Conservation (phyloP, 2,888 invertebrate species). For the Lathronympha strigana region DNA sequence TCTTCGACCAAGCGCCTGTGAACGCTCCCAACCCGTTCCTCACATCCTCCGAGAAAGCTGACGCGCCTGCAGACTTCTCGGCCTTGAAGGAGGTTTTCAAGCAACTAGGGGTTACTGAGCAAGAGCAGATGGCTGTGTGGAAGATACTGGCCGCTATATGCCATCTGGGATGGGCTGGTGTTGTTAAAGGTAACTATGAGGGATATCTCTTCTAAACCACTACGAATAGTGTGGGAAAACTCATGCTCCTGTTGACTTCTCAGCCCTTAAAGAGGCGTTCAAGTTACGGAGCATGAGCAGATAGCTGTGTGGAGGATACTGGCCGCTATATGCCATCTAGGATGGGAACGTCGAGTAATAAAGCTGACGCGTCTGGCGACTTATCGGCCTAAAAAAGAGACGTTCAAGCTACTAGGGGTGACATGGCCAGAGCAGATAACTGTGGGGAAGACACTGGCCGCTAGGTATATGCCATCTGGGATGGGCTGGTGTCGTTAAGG, state of each 20-base stretch:
- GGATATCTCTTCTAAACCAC: conserved; percentile 72
- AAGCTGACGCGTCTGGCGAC: conserved; percentile 92
- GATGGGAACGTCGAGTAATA: too few species aligned
- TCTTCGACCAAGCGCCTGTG: conserved; percentile 87
- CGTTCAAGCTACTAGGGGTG: conserved; percentile 90
- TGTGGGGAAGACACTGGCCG: conserved; percentile 94
- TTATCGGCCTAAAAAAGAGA: conserved; percentile 91
- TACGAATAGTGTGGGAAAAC: conserved; percentile 89
- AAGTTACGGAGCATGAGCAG: conserved; percentile 90
- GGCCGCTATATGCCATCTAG: conserved; percentile 97
- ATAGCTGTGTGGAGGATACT: conserved; percentile 93
- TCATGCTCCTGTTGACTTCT: conserved; percentile 93
- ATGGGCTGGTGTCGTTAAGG: conserved; percentile 92
- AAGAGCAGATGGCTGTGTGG: conserved; percentile 93
- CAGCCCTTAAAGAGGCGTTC: conserved; percentile 90
- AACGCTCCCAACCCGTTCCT: conserved; percentile 89
- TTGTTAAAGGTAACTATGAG: conserved; percentile 86
- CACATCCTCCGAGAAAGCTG: conserved; percentile 90
- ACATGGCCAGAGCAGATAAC: conserved; percentile 93
- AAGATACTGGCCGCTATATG: conserved; percentile 96
- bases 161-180: conserved; percentile 95
- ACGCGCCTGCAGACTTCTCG: conserved; percentile 92
- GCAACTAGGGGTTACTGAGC: conserved; percentile 88
- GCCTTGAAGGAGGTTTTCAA: conserved; percentile 91
- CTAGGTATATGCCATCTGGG: conserved; percentile 98